Evolutionary conservation across 2,113 vertebrate genomes (phyloP).

Genomic region (Proteles cristata): DNA sequence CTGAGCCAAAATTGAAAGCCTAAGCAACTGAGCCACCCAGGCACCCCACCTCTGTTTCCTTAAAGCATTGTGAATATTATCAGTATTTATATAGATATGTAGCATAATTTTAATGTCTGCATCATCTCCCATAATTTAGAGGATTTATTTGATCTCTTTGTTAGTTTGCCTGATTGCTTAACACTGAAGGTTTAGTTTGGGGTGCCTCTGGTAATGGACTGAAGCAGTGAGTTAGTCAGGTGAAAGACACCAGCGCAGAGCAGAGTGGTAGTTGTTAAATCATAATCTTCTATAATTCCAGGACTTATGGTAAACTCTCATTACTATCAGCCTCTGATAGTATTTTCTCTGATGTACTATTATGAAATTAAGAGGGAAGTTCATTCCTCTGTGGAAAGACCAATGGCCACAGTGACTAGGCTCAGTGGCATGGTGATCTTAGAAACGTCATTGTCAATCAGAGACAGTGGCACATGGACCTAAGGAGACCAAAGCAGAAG

Average conservation of each 20-base stretch:
- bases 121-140: not conserved
- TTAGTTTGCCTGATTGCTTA: not conserved
- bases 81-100: not conserved
- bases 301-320: not conserved
- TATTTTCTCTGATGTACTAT: not conserved
- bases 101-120: not conserved
- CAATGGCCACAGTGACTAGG: not conserved
- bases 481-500: not conserved
- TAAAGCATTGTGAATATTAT: not conserved
- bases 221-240: not conserved
- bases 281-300: not conserved
- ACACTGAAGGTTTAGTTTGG: not conserved
- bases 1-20: no score
- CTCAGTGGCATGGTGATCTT: not conserved
- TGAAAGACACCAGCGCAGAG: not conserved
- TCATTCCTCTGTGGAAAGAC: not conserved
- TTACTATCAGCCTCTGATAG: not conserved
- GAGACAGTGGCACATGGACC: not conserved
- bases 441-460: not conserved
- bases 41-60: not conserved
- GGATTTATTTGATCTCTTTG: not conserved
- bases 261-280: not conserved
- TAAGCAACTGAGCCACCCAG: no score
- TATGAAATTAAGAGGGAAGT: not conserved
- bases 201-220: not conserved